Conservation (phyloP, 1,140 invertebrate genomes). For the Procambarus clarkii region DNA sequence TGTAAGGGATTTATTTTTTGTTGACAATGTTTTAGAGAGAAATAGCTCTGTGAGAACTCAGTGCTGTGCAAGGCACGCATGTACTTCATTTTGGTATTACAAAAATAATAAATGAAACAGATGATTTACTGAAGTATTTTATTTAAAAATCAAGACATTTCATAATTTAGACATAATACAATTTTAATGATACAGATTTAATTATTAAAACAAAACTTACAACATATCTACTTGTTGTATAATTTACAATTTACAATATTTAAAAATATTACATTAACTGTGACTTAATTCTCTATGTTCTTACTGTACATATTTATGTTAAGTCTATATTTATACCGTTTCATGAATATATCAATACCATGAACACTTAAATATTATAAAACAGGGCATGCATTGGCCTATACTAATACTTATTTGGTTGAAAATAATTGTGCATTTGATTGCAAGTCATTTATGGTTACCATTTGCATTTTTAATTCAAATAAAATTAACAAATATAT, state of each 20-base stretch:
- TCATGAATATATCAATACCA: constrained; percentile 9
- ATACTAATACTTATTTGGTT: constrained; percentile 39
- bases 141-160: constrained; percentile 8
- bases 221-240: not conserved
- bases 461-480: constrained; percentile 9
- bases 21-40: too few relatives aligned
- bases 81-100: too few relatives aligned
- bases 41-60: too few relatives aligned
- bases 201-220: not conserved
- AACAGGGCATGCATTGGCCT: not conserved
- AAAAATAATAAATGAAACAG: not conserved
- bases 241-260: constrained; percentile 19
- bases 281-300: not conserved
- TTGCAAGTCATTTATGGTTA: constrained; percentile 31
- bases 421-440: constrained; percentile 37
- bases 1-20: too few relatives aligned
- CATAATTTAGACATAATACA: not conserved
- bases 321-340: not conserved
- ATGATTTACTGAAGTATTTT: not conserved
- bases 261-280: constrained; percentile 33
- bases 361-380: constrained; percentile 6
- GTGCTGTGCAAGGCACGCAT: too few relatives aligned
- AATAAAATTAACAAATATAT: constrained; percentile 36
- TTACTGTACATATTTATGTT: constrained; percentile 30
- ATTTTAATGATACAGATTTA: not conserved